These are phyloP conservation scores for Oxyruncus cristatus DNA, from an alignment of 2,113 vertebrate species.

Conservation along the genomic window DNA sequence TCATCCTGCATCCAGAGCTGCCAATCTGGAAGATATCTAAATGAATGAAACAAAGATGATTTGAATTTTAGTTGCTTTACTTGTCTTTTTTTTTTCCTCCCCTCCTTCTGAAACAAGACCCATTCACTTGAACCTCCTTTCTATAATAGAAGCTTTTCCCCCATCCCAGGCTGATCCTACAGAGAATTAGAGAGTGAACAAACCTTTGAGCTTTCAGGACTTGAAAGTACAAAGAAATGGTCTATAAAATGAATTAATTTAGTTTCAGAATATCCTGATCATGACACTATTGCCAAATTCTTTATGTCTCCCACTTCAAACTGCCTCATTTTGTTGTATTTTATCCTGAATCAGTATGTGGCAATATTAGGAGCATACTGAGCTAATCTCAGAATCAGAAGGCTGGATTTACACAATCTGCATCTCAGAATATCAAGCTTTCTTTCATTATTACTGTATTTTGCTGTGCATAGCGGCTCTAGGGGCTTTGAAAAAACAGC, in stretches of 20 bases:
- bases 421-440: not conserved
- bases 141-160: not conserved
- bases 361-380: not conserved
- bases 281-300: not conserved
- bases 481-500: not conserved
- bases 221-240: not conserved
- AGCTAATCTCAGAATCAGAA: not conserved
- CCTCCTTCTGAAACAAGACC: not conserved
- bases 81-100: not conserved
- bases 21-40: not conserved
- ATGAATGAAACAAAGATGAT: not conserved
- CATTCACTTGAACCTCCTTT: not conserved
- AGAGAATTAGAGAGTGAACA: not conserved
- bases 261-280: not conserved
- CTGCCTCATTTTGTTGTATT: not conserved
- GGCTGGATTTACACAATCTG: not conserved
- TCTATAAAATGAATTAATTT: not conserved
- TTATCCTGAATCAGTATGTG: not conserved
- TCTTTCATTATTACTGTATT: not conserved
- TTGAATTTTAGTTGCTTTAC: not conserved
- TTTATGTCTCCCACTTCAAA: not conserved
- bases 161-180: not conserved
- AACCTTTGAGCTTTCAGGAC: not conserved
- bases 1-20: not conserved
- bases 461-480: not conserved